Evolutionary conservation across 64 coral and sea anemone species (phyloP).

Genomic region (Dendrophyllia cribrosa): DNA sequence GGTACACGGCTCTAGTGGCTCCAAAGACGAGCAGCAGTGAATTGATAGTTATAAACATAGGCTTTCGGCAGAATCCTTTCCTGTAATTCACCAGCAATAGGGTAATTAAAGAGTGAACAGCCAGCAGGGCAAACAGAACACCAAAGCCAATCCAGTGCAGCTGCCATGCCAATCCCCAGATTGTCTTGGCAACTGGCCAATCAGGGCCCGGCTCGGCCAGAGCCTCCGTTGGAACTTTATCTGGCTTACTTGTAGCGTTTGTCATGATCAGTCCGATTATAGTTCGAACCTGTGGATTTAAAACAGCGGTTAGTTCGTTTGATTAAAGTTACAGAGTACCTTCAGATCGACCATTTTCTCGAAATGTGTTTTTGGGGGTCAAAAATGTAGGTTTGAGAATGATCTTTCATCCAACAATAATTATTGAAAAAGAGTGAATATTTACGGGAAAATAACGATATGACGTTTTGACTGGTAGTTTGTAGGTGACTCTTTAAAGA

Average conservation of each 20-base stretch:
- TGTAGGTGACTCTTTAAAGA: no score
- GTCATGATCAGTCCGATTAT: neutral
- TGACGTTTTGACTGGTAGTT: no score
- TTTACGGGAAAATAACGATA: no score
- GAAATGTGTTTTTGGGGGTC: no score
- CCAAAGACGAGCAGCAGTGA: constrained; percentile 37
- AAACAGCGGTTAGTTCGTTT: no score
- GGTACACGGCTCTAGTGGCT: constrained; percentile 50
- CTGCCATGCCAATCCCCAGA: constrained; percentile 70
- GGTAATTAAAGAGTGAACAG: constrained; percentile 18
- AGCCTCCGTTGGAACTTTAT: neutral
- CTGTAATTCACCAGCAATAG: neutral
- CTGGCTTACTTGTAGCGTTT: neutral
- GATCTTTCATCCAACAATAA: no score
- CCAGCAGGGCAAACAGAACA: constrained; percentile 41
- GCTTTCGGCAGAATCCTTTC: constrained; percentile 55
- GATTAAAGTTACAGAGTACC: no score
- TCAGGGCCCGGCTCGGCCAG: constrained; percentile 62
- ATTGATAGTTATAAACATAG: constrained; percentile 53
- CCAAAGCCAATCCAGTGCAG: constrained; percentile 66
- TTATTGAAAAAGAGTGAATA: no score
- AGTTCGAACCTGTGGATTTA: no score
- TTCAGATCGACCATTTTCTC: no score
- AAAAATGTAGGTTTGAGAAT: no score
- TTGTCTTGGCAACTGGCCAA: constrained; percentile 58